These are phyloP conservation scores for Drosophila kepulauana DNA, from an alignment of 1,140 invertebrate species.

Conservation along the genomic window DNA sequence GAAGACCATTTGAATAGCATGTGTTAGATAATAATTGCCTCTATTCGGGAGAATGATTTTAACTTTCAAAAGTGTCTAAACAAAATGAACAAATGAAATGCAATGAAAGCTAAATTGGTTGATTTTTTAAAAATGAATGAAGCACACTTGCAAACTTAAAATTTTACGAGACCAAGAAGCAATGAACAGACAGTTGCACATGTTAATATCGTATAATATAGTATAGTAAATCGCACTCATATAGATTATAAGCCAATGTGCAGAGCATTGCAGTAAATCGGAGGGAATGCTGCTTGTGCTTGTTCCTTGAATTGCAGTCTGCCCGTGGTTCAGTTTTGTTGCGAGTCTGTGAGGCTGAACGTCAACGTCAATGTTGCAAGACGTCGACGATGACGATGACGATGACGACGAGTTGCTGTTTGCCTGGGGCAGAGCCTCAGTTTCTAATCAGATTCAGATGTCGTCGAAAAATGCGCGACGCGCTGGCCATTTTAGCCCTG, in stretches of 20 bases:
- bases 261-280: constrained; percentile 11
- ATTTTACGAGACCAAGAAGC: too few species aligned
- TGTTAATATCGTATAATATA: too few species aligned
- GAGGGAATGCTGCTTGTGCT: constrained; percentile 13
- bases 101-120: too few species aligned
- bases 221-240: neutral
- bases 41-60: too few species aligned
- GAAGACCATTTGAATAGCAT: too few species aligned
- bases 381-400: constrained; percentile 52
- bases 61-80: too few species aligned
- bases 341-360: constrained; percentile 57
- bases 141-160: too few species aligned
- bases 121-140: too few species aligned
- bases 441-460: constrained; percentile 83
- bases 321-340: constrained; percentile 35
- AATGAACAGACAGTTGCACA: too few species aligned
- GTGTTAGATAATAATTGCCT: too few species aligned
- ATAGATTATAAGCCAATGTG: constrained; percentile 22
- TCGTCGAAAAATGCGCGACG: constrained; percentile 83
- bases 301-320: constrained; percentile 55
- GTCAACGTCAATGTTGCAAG: constrained; percentile 70
- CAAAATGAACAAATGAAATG: too few species aligned
- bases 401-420: constrained; percentile 38
- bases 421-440: constrained; percentile 30
- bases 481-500: constrained; percentile 75